A percentile compares a stretch with the other conserved stretches of the same genome.
These are phyloP conservation scores for Drosophila rhopaloa DNA, from an alignment of 1,140 invertebrate genomes.

Conservation along the genomic window DNA sequence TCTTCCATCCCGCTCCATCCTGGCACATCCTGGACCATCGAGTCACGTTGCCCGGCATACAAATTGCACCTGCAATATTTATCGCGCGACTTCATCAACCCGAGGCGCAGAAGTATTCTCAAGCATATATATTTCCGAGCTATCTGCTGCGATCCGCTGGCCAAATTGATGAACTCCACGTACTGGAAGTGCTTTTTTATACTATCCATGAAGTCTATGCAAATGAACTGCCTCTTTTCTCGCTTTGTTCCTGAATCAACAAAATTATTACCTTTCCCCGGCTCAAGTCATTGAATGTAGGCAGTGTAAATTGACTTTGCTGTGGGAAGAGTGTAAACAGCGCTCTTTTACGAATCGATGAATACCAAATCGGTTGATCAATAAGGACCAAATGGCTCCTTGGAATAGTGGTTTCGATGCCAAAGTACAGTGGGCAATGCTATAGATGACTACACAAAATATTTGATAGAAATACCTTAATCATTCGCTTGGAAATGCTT, in stretches of 20 bases:
- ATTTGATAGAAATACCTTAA: too few relatives aligned
- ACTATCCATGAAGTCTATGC: slow-evolving; percentile 38
- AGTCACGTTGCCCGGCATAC: slow-evolving; percentile 68
- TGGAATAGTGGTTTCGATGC: slow-evolving; percentile 34
- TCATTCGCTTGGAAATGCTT: too few relatives aligned
- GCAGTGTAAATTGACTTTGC: slow-evolving; percentile 31
- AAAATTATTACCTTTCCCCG: slow-evolving; percentile 29
- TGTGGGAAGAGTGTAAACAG: slow-evolving; percentile 34
- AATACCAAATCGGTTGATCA: slow-evolving; percentile 50
- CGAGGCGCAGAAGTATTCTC: slow-evolving; percentile 24
- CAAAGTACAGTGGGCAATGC: slow-evolving; percentile 4
- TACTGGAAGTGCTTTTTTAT: slow-evolving; percentile 56
- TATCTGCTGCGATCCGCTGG: slow-evolving; percentile 31
- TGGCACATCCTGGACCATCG: slow-evolving; percentile 1
- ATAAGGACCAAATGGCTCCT: slow-evolving; percentile 42
- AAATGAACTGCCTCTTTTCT: slow-evolving; percentile 45
- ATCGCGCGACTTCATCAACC: slow-evolving; percentile 45
- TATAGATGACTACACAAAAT: too few relatives aligned
- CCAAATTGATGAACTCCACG: slow-evolving; percentile 64
- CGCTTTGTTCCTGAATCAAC: slow-evolving; percentile 35
- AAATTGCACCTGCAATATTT: slow-evolving; percentile 76
- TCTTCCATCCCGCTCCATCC: background rate
- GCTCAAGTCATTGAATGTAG: slow-evolving; percentile 23
- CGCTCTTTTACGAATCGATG: slow-evolving; percentile 41
- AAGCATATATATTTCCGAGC: slow-evolving; percentile 22